These are phyloP conservation scores for Tyria jacobaeae DNA, from an alignment of 2,888 invertebrate genomes.

Conservation along the genomic window DNA sequence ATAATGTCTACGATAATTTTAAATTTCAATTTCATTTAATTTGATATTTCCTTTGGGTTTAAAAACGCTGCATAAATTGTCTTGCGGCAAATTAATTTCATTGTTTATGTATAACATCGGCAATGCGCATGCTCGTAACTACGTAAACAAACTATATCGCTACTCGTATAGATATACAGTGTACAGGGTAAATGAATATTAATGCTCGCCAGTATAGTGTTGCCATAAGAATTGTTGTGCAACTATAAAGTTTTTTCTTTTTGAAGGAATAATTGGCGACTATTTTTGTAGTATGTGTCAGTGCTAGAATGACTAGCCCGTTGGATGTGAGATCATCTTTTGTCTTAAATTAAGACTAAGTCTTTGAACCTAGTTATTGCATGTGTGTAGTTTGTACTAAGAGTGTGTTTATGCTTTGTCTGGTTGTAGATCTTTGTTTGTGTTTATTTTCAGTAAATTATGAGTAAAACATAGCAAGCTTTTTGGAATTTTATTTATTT, in stretches of 20 bases:
- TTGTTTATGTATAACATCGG: slow-evolving; percentile 77
- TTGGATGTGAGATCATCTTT: slow-evolving; percentile 46
- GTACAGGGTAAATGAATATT: slow-evolving; percentile 52
- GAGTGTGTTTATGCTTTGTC: slow-evolving; percentile 17
- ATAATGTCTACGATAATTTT: neutral
- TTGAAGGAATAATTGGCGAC: slow-evolving; percentile 17
- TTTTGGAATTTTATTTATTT: neutral
- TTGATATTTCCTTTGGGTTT: slow-evolving; percentile 28
- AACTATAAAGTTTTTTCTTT: slow-evolving; percentile 50
- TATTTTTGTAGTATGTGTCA: slow-evolving; percentile 39
- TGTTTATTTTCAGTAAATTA: neutral
- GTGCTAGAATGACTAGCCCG: slow-evolving; percentile 32
- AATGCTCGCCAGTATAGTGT: slow-evolving; percentile 49
- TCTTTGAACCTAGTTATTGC: slow-evolving; percentile 37
- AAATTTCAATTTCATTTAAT: slow-evolving; percentile 30
- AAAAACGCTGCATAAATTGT: slow-evolving; percentile 35
- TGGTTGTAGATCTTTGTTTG: slow-evolving; percentile 12
- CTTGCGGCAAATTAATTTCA: slow-evolving; percentile 66
- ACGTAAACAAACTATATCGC: slow-evolving; percentile 76
- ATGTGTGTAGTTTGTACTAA: slow-evolving; percentile 14
- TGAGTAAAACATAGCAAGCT: neutral
- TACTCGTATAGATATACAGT: slow-evolving; percentile 41
- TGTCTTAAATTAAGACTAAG: slow-evolving; percentile 41
- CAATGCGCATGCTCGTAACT: slow-evolving; percentile 78
- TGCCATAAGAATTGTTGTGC: slow-evolving; percentile 50